Percentiles rank a stretch among this genome's conserved stretches.
Conservation (phyloP, 2,888 invertebrate species). For the Tenthredo distinguenda region DNA sequence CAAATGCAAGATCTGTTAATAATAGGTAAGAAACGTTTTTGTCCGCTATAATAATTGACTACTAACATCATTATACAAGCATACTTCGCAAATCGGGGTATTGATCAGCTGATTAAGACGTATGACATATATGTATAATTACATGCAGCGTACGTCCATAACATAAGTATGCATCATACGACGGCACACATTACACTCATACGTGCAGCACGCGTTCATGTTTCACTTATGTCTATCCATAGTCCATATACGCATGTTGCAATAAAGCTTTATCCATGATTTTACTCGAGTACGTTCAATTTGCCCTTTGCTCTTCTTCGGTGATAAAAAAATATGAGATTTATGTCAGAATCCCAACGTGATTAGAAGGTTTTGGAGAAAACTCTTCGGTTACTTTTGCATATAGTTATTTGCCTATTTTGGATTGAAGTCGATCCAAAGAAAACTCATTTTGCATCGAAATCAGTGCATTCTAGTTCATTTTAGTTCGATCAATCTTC, state of each 20-base stretch:
- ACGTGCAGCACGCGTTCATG: not conserved
- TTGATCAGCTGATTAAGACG: not conserved
- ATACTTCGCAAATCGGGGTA: not conserved
- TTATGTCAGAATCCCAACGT: not conserved
- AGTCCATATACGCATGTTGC: not conserved
- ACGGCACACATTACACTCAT: not conserved
- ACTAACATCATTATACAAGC: not conserved
- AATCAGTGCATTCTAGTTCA: not conserved
- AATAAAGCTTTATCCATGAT: not conserved
- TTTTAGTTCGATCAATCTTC: too few species aligned
- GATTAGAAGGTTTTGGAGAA: too few species aligned
- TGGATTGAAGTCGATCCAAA: too few species aligned
- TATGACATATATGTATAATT: not conserved
- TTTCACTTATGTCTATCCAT: not conserved
- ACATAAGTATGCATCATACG: not conserved
- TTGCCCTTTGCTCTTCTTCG: not conserved
- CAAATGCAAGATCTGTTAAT: conserved; percentile 4
- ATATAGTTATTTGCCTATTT: too few species aligned
- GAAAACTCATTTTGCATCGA: not conserved
- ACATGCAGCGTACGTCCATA: not conserved
- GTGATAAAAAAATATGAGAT: not conserved
- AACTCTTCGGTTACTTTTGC: too few species aligned
- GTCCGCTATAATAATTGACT: not conserved
- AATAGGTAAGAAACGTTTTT: not conserved
- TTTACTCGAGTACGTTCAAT: not conserved